These are phyloP conservation scores for Leucoraja ocellata DNA, from an alignment of 2,797 vertebrate species.

Conservation along the genomic window DNA sequence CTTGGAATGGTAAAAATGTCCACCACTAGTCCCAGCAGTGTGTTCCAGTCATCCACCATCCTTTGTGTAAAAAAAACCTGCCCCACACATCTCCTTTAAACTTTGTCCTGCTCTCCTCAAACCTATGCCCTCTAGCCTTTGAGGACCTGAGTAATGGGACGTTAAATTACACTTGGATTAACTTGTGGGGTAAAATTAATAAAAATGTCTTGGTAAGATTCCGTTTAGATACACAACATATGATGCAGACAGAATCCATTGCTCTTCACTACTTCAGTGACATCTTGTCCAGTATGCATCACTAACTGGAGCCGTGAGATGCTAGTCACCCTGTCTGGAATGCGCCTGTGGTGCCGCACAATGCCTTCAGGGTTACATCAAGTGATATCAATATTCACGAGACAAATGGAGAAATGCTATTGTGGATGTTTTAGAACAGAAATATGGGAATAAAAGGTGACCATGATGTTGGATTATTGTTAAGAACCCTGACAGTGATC, in stretches of 20 bases:
- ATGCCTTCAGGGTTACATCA: not conserved
- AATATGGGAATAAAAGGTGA: not conserved
- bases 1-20: too few relatives aligned
- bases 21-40: too few relatives aligned
- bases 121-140: too few relatives aligned
- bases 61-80: too few relatives aligned
- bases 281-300: not conserved
- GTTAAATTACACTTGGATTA: not conserved
- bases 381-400: not conserved
- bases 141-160: not conserved
- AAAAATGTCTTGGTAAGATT: not conserved
- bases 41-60: too few relatives aligned
- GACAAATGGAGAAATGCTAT: not conserved
- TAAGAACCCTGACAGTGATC: not conserved
- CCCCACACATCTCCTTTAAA: too few relatives aligned
- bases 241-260: not conserved
- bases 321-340: not conserved
- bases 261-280: not conserved
- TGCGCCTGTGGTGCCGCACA: not conserved
- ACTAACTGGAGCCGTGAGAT: not conserved
- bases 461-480: not conserved
- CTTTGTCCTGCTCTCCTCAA: too few relatives aligned
- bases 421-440: not conserved
- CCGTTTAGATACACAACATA: not conserved
- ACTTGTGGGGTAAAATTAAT: not conserved